Percentiles rank a stretch among this genome's conserved stretches.
Conservation (phyloP, 1,140 invertebrate species). For the Aethina tumida region DNA sequence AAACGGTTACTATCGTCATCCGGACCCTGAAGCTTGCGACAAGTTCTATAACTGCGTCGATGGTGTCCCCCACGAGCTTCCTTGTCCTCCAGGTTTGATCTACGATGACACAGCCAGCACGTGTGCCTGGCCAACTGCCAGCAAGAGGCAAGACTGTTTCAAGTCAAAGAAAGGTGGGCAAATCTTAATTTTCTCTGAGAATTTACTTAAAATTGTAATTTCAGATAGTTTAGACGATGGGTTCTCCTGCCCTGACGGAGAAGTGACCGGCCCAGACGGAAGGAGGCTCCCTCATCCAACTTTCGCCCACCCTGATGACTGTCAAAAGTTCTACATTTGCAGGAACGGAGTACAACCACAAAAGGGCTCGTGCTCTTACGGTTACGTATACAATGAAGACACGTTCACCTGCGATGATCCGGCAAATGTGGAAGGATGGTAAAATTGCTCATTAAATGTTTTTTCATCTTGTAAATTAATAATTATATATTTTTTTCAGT, state of each 20-base stretch:
- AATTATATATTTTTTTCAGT: no score
- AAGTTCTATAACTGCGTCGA: constrained; percentile 77
- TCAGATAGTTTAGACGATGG: constrained; percentile 59
- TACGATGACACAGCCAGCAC: constrained; percentile 65
- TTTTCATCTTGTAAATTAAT: no score
- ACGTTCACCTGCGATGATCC: constrained; percentile 73
- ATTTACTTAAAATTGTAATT: constrained; percentile 12
- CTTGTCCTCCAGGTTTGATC: constrained; percentile 64
- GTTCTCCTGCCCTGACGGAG: constrained; percentile 66
- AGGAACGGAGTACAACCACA: constrained; percentile 66
- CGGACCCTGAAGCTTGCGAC: constrained; percentile 66
- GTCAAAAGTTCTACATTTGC: constrained; percentile 79
- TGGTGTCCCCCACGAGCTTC: constrained; percentile 56
- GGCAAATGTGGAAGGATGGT: constrained; percentile 74
- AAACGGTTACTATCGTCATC: constrained; percentile 72
- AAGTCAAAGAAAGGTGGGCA: constrained; percentile 49
- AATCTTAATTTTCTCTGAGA: background rate
- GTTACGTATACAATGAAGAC: constrained; percentile 73
- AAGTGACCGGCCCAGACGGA: constrained; percentile 56
- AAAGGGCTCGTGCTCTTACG: constrained; percentile 62
- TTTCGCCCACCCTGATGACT: constrained; percentile 72
- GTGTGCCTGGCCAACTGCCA: constrained; percentile 62
- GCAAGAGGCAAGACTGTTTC: constrained; percentile 48
- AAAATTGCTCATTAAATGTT: no score
- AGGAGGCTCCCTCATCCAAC: constrained; percentile 66